Base-by-base conservation (phyloP, 2,888 invertebrate genomes). In the Chironomus tentans region DNA sequence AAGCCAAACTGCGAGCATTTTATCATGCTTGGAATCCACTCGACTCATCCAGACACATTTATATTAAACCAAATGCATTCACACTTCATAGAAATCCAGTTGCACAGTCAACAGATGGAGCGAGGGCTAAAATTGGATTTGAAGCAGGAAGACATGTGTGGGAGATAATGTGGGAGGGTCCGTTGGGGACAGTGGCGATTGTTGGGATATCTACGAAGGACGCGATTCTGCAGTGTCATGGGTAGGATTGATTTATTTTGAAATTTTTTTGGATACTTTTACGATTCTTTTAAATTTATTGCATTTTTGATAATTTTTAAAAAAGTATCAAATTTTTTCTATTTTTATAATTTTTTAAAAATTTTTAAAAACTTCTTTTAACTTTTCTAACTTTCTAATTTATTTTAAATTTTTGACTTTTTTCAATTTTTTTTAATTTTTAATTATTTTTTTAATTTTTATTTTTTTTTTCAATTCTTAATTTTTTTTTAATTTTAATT, bases 121-220 rank as follows among this genome's bases (percentile, higher is more conserved):
- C 91, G 79, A 89, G 92, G 84, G 93, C 89, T 79, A 98, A 94
- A 88, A 90, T 94, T 81, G 94, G 97, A 1, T 97, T 97, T 83
- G 87, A 91, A 80, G 90, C 92, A 82, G 98, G 97, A 7, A 88
- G 97, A 78, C 98, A 98, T 85, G 93, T 96, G 24, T 98, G 98
- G 98, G 97, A 98, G 86, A 93, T 98, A 7, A 94, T 96, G 84
- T 98, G 97, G 97, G 97, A 97, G 86, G 98, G 98, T 15, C 98
- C 98, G 3, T 85, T 98, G 77, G 98, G 98, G 10, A 99, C 98
- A 2, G 98, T 98, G 22, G 98, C 98, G 65, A 97, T 98, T 65
- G 92, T 99, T 81, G 98, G 96, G 56, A 91, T 97, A 80, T 94
- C 97, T 68, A 97, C 97, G 1, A 94, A 93, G 85, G 95, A 98